Conservation (phyloP, 1,140 invertebrate species). For the Trachymyrmex cornetzi region DNA sequence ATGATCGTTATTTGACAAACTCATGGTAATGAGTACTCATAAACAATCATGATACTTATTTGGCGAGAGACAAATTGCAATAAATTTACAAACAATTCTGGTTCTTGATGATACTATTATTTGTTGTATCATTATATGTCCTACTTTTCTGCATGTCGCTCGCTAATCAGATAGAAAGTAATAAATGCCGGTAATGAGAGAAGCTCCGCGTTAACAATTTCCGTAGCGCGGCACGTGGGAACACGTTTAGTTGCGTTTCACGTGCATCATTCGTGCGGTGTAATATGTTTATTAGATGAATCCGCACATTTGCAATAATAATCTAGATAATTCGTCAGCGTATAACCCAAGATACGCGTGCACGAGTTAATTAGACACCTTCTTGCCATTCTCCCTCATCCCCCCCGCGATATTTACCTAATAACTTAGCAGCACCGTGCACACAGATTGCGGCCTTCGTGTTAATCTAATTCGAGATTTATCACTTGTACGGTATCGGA, state of each 20-base stretch:
- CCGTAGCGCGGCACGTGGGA: constrained; percentile 62
- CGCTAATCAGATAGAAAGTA: constrained; percentile 48
- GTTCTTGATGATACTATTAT: constrained; percentile 9
- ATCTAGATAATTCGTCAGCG: constrained; percentile 21
- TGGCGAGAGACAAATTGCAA: constrained; percentile 17
- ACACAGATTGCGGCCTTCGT: not conserved
- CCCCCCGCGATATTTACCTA: constrained; percentile 1
- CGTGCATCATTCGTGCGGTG: constrained; percentile 16
- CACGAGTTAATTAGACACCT: constrained; percentile 42
- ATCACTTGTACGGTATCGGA: constrained; percentile 17
- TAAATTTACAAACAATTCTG: constrained; percentile 7
- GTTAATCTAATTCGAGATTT: constrained; percentile 50
- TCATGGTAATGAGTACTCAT: constrained; percentile 4
- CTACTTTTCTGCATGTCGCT: constrained; percentile 37
- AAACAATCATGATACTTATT: constrained; percentile 15
- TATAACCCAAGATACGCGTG: not conserved
- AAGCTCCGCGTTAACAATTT: constrained; percentile 42
- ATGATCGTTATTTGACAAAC: constrained; percentile 13
- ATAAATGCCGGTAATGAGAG: constrained; percentile 63
- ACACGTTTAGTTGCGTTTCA: constrained; percentile 47
- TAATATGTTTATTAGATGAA: constrained; percentile 58
- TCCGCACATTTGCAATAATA: constrained; percentile 30
- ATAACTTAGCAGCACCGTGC: constrained; percentile 17
- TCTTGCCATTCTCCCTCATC: constrained; percentile 15
- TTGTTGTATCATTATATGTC: constrained; percentile 16